phyloP scores from a whole-genome alignment of 2,113 vertebrate species.

The Sphyrna mokarran region DNA sequence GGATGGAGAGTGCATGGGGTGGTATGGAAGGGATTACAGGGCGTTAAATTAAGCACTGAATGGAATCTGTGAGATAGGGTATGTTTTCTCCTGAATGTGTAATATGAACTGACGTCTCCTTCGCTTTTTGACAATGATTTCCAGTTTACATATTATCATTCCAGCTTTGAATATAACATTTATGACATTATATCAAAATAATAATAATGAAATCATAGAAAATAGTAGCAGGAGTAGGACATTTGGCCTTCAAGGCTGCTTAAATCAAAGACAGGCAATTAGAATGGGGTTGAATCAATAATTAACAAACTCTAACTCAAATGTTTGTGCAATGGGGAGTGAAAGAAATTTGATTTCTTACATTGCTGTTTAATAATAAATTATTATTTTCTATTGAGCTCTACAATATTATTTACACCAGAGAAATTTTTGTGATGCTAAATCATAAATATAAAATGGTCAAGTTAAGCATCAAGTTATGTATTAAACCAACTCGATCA shows the following conservation, averaged over 20 bases:
- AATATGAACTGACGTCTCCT: neutral
- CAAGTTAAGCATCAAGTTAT: neutral
- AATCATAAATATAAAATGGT: neutral
- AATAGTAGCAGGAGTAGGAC: too few relatives aligned
- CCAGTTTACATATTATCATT: neutral
- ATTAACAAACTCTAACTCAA: neutral
- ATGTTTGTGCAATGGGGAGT: neutral
- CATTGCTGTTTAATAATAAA: neutral
- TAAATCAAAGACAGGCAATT: neutral
- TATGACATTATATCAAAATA: neutral
- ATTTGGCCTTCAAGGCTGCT: too few relatives aligned
- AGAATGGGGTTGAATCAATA: neutral
- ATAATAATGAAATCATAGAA: neutral
- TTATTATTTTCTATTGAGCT: neutral
- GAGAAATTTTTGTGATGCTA: neutral
- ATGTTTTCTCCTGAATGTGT: neutral
- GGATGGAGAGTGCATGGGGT: neutral
- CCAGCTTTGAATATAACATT: neutral
- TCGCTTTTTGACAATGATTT: neutral
- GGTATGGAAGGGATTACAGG: neutral
- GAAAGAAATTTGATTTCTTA: neutral
- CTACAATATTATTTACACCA: neutral
- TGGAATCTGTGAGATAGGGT: neutral
- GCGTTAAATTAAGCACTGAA: neutral
- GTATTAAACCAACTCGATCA: neutral